A percentile compares a stretch with the other conserved stretches of the same genome.
Conservation (phyloP, 2,888 invertebrate genomes). For the Rhamphomyia laevipes region DNA sequence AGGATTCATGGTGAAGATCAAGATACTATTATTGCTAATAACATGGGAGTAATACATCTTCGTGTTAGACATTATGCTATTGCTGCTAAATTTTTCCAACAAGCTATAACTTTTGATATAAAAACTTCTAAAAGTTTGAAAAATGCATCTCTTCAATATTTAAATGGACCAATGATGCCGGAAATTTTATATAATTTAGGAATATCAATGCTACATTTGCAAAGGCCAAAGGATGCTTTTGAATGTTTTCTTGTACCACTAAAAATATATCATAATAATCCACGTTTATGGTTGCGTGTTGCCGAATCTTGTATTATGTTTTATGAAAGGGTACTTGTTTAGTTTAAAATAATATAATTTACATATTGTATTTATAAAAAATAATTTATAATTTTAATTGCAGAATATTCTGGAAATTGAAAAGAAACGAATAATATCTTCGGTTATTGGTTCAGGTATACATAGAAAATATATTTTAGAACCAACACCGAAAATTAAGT, state of each 20-base stretch:
- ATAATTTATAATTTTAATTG: not conserved
- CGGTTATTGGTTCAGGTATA: constrained; percentile 20
- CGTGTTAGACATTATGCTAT: constrained; percentile 37
- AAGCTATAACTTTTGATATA: constrained; percentile 34
- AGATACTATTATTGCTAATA: constrained; percentile 31
- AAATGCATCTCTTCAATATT: constrained; percentile 26
- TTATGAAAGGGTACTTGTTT: constrained; percentile 42
- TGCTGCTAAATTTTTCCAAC: constrained; percentile 36
- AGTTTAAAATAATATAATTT: not conserved
- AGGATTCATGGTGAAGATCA: constrained; percentile 28
- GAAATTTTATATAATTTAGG: constrained; percentile 38
- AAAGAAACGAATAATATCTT: too few species aligned
- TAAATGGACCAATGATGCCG: constrained; percentile 30
- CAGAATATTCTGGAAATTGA: too few species aligned
- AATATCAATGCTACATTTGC: constrained; percentile 68
- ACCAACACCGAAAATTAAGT: constrained; percentile 17
- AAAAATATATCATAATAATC: constrained; percentile 75
- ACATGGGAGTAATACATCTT: constrained; percentile 37
- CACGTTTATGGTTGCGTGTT: constrained; percentile 81
- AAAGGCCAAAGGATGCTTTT: constrained; percentile 74
- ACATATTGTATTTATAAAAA: not conserved
- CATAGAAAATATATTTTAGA: constrained; percentile 20
- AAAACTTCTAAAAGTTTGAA: constrained; percentile 25
- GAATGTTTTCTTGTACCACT: constrained; percentile 81
- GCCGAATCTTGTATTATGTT: constrained; percentile 81